Conservation (phyloP, 2,888 invertebrate species). For the Chirona hameri region DNA sequence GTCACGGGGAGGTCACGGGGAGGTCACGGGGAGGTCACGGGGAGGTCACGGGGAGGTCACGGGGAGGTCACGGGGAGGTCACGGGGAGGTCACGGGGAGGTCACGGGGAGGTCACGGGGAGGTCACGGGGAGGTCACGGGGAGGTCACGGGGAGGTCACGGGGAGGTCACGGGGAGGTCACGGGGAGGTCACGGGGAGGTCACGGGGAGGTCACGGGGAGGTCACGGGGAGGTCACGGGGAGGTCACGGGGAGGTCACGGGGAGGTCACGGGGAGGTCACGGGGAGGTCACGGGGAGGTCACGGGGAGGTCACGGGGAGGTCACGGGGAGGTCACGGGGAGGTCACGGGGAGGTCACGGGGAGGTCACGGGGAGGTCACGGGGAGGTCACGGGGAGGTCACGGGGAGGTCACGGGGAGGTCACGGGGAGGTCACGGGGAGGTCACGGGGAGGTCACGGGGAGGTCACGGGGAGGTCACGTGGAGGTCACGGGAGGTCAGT, state of each 20-base stretch:
- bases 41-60: not conserved
- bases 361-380: too few species aligned
- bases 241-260: too few species aligned
- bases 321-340: not conserved
- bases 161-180: not conserved
- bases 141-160: too few species aligned
- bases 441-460: not conserved
- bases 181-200: not conserved
- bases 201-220: not conserved
- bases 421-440: not conserved
- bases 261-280: too few species aligned
- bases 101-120: too few species aligned
- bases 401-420: not conserved
- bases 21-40: too few species aligned
- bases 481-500: too few species aligned
- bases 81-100: not conserved
- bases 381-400: too few species aligned
- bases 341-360: not conserved
- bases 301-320: not conserved
- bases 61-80: not conserved
- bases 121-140: too few species aligned
- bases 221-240: not conserved
- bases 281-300: not conserved
- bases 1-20: too few species aligned
- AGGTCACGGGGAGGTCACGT: not conserved